Evolutionary conservation across 2,797 vertebrate genomes (phyloP).

Genomic region (Sarcophilus harrisii): DNA sequence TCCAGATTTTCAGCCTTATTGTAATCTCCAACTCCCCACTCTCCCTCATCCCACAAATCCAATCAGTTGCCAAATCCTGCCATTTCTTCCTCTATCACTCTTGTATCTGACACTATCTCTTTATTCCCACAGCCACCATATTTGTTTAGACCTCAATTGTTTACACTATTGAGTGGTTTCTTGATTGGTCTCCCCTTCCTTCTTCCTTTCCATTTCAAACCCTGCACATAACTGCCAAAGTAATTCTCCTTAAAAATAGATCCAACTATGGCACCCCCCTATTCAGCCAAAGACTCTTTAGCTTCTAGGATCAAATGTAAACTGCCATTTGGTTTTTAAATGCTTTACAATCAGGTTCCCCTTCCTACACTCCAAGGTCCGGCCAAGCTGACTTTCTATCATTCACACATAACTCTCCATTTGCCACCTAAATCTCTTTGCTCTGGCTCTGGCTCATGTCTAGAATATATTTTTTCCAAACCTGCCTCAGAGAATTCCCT

Average conservation of each 20-base stretch:
- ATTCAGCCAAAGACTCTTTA: not conserved
- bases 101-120: not conserved
- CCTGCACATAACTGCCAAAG: not conserved
- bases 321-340: not conserved
- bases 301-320: not conserved
- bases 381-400: not conserved
- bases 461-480: not conserved
- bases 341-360: not conserved
- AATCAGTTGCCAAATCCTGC: not conserved
- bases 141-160: not conserved
- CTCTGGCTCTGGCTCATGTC: not conserved
- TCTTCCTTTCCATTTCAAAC: not conserved
- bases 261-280: not conserved
- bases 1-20: not conserved
- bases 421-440: not conserved
- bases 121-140: not conserved
- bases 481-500: not conserved
- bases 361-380: not conserved
- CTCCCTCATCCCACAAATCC: not conserved
- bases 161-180: not conserved
- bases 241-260: not conserved
- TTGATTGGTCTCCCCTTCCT: not conserved
- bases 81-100: not conserved
- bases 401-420: not conserved
- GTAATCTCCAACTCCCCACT: not conserved